Evolutionary conservation across 1,140 invertebrate species (phyloP), one percentile per base, ranked within the genome.

Genomic region (Camponotus pennsylvanicus): DNA sequence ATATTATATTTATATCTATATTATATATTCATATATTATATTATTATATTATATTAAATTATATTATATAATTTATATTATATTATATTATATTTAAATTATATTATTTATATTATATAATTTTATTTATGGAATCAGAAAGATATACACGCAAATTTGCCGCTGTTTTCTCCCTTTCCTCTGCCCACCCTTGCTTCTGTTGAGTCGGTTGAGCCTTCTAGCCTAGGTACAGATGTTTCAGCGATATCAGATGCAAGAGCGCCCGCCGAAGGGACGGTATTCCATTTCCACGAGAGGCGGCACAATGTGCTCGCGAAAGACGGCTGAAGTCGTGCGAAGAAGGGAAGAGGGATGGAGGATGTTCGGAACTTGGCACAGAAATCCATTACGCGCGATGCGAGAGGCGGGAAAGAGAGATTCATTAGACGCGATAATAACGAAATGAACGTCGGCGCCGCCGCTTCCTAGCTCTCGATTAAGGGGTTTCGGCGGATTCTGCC

Each of bases 351-450:
- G 49, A 63, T 21, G 77, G 52, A 37, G 55, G 75, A 86, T 86
- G 77, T 64, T 78, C 78, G 78, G 75, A 92, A 92, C 75, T 92
- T 92, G 89, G 73, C 89, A 86, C 78, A 90, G 92, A 92, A 92
- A 92, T 92, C 90, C 92, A 92, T 92, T 92, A 92, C 87, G 84
- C 77, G 79, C 71, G 69, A 63, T 40, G 64, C 52, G 61, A 70
- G 82, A 83, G 57, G 69, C 66, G 78, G 66, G 85, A 86, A 86
- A 78, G 89, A 88, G 88, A 92, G 90, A 91, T 92, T 92, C 92
- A 92, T 92, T 92, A 92, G 91, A 82, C 84, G 78, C 66, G 92
- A 92, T 92, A 92, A 91, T 92, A 92, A 92, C 89, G 86, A 92
- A 92, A 92, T 86, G 92, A 92, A 92, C 91, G 91, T 89, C 91